phyloP scores from a whole-genome alignment of 2,797 vertebrate species.

The Okamejei kenojei region DNA sequence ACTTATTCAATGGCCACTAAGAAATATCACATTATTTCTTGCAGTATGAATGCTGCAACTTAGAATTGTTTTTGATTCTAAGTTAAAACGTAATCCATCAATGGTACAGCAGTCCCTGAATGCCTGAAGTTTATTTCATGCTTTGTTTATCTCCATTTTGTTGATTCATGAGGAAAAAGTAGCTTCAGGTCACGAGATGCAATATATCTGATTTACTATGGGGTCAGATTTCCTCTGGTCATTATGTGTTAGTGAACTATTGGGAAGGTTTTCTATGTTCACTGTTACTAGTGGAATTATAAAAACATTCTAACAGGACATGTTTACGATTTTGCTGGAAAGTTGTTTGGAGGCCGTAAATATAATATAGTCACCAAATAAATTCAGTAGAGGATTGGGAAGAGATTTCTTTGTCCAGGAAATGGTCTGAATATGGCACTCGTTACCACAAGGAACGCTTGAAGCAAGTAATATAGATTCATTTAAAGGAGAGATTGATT shows the following conservation, averaged over 20 bases:
- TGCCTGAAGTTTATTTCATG: background rate
- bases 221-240: slow-evolving; percentile 29
- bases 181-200: background rate
- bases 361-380: slow-evolving; percentile 2
- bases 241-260: slow-evolving; percentile 18
- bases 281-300: slow-evolving; percentile 19
- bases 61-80: background rate
- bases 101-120: background rate
- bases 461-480: background rate
- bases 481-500: background rate
- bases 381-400: background rate
- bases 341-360: background rate
- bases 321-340: slow-evolving; percentile 10
- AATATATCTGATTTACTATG: slow-evolving; percentile 32
- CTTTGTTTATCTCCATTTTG: background rate
- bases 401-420: background rate
- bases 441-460: background rate
- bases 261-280: slow-evolving; percentile 14
- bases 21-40: background rate
- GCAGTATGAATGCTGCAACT: background rate
- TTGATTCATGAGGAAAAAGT: slow-evolving; percentile 14
- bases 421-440: background rate
- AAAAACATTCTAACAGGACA: slow-evolving; percentile 31
- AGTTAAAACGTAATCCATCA: background rate
- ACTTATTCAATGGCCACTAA: background rate